Evolutionary conservation across 2,113 vertebrate species (phyloP).

Genomic region (Coptodon bakossiorum): DNA sequence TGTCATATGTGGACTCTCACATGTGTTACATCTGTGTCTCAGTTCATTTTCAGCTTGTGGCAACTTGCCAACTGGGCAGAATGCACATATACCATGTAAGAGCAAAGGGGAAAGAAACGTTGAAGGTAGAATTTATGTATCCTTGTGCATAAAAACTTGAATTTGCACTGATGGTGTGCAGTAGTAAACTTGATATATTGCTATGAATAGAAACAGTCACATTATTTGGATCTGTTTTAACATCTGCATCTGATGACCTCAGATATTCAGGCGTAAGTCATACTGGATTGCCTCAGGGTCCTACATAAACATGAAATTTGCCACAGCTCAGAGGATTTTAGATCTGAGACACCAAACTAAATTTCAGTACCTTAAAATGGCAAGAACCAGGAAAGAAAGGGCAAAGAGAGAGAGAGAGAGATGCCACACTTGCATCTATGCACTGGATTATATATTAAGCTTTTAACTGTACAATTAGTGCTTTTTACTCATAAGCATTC

Average conservation of each 20-base stretch:
- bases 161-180: background rate
- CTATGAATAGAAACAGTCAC: background rate
- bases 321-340: background rate
- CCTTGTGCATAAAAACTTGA: background rate
- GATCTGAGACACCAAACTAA: background rate
- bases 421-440: background rate
- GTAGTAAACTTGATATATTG: background rate
- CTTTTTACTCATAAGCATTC: background rate
- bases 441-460: background rate
- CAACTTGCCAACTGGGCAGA: background rate
- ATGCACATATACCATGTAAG: background rate
- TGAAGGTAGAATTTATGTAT: background rate
- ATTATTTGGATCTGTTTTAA: background rate
- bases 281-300: background rate
- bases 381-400: background rate
- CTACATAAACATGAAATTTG: background rate
- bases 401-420: background rate
- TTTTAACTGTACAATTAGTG: background rate
- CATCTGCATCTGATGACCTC: background rate
- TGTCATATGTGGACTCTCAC: background rate
- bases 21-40: background rate
- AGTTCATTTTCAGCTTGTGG: background rate
- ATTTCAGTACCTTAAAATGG: background rate
- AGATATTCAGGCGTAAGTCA: background rate
- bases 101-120: background rate